Evolutionary conservation across 2,113 vertebrate species (phyloP).

Genomic region (Xiphophorus hellerii): DNA sequence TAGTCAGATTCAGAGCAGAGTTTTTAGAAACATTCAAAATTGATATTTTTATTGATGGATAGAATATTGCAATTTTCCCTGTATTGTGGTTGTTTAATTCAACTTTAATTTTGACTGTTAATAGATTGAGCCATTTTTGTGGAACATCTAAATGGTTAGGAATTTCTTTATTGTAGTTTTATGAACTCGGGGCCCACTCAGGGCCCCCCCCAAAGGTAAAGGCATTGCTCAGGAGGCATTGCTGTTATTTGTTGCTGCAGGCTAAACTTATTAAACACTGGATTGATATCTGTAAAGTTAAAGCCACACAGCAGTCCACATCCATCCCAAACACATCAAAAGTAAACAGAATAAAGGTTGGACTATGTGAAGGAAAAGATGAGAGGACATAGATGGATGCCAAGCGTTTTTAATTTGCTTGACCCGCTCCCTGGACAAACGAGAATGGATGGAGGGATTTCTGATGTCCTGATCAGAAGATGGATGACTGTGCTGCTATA

Average conservation of each 20-base stretch:
- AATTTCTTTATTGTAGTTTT: too few relatives aligned
- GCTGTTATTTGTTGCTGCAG: neutral
- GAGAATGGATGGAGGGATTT: conserved; percentile 76
- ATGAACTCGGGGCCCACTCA: too few relatives aligned
- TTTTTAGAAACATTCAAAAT: too few relatives aligned
- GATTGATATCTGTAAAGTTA: neutral
- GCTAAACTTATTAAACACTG: neutral
- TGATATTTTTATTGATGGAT: too few relatives aligned
- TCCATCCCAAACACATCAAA: neutral
- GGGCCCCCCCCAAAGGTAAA: too few relatives aligned
- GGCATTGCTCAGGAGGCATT: too few relatives aligned
- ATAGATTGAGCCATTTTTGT: too few relatives aligned
- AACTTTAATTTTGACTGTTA: too few relatives aligned
- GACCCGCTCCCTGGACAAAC: conserved; percentile 69
- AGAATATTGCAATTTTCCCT: too few relatives aligned
- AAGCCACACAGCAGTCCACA: neutral
- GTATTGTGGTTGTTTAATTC: too few relatives aligned
- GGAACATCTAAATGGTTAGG: too few relatives aligned
- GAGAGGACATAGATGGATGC: conserved; percentile 63
- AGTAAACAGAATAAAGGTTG: conserved; percentile 20
- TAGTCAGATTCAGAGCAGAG: too few relatives aligned
- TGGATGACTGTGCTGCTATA: conserved; percentile 67
- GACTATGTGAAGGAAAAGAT: conserved; percentile 5
- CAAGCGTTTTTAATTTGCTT: conserved; percentile 64
- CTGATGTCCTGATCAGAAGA: conserved; percentile 74